These are phyloP conservation scores for Mobula hypostoma DNA, from an alignment of 2,113 vertebrate species.

Conservation along the genomic window DNA sequence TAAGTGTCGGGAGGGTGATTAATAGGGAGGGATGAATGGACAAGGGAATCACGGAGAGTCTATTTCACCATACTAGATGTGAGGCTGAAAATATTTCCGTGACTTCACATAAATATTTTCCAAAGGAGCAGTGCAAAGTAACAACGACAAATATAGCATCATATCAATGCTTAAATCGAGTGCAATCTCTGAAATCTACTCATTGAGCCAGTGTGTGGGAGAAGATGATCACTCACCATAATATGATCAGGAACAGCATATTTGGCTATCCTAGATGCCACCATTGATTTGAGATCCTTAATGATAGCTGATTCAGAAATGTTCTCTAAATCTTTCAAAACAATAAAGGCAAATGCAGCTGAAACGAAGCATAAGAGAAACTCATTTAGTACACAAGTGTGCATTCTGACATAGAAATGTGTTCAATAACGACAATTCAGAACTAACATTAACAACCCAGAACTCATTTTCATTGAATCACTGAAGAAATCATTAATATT, in stretches of 20 bases:
- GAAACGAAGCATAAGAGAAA: conserved; percentile 39
- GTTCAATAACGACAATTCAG: neutral
- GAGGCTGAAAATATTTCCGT: no score
- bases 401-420: neutral
- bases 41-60: no score
- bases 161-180: neutral
- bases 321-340: conserved; percentile 61
- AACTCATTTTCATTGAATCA: neutral
- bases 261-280: conserved; percentile 78
- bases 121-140: neutral
- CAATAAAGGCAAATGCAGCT: conserved; percentile 83
- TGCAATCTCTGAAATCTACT: neutral
- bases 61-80: no score
- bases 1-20: no score
- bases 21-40: no score
- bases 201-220: neutral
- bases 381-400: neutral
- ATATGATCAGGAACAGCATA: conserved; percentile 83
- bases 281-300: conserved; percentile 62
- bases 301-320: conserved; percentile 48
- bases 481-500: neutral
- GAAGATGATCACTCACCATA: conserved; percentile 61
- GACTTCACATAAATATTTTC: no score
- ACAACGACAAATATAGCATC: neutral
- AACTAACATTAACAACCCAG: neutral